Base-by-base conservation (phyloP, 2,888 invertebrate species). In the Cephonodes hylas region DNA sequence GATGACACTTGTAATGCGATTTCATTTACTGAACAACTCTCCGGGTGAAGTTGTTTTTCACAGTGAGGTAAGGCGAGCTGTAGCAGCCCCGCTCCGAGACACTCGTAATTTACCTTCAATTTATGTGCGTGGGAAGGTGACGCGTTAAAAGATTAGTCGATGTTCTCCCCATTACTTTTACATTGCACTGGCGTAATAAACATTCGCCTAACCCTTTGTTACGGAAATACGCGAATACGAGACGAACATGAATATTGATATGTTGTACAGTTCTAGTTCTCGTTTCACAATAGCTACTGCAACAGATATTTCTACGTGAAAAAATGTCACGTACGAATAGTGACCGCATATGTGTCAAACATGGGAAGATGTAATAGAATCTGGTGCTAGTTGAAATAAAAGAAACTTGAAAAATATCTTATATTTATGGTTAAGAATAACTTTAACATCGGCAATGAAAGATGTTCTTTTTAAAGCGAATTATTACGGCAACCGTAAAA, bases 41-140 rank as follows among this genome's bases (percentile, higher is more conserved):
- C 69, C 68, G 70, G 76, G 77, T 74, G 73, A 72, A 79, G 77
- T 81, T 80, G 73, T 77, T 85, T 86, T 87, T 86, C 86, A 85
- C 83, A 84, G 70, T 64, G 72, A 70, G 77, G 75, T 77, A 80
- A 83, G 81, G 84, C 82, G 79, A 81, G 80, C 80, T 75, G 77
- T 68, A 73, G 74, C 80, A 79, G 76, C 65, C 76, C 79, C 79
- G 78, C 78, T 84, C 73, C 77, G 81, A 79, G 77, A 72, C 71
- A 77, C 70, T 81, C 85, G 86, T 90, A 88, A 87, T 79, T 90
- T 85, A 85, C 74, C 71, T 67, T 73, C 77, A 80, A 91, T 91
- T 91, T 89, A 91, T 91, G 89, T 90, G 89, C 89, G 88, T 90
- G 89, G 88, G 86, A 85, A 79, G 85, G 77, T 86, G 89, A 89